A percentile compares a stretch with the other conserved stretches of the same genome.
Evolutionary conservation across 1,140 invertebrate genomes (phyloP).

Genomic region (Rhagoletis zephyria): DNA sequence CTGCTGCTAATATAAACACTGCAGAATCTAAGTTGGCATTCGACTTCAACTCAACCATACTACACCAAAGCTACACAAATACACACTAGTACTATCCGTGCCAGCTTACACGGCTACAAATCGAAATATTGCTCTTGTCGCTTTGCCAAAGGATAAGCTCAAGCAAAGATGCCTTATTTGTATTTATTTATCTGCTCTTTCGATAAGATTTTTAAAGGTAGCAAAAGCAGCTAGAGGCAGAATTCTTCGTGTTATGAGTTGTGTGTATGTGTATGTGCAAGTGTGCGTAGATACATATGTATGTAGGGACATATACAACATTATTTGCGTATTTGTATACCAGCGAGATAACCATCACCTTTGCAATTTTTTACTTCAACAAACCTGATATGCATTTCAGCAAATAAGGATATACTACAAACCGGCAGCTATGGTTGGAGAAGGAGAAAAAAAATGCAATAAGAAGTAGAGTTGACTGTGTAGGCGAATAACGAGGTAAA

Average conservation of each 20-base stretch:
- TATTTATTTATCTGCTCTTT: slow-evolving; percentile 9
- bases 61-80: not conserved
- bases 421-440: not conserved
- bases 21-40: not conserved
- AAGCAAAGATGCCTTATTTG: not conserved
- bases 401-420: slow-evolving; percentile 39
- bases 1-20: not conserved
- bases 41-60: not conserved
- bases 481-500: not conserved
- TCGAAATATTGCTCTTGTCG: no score
- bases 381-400: slow-evolving; percentile 35
- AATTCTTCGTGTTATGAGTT: not conserved
- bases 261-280: no score
- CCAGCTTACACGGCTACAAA: no score
- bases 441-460: not conserved
- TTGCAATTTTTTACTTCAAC: slow-evolving; percentile 32
- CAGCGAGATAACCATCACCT: not conserved
- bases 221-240: not conserved
- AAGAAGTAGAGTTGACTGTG: not conserved
- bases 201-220: not conserved
- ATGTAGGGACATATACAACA: not conserved
- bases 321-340: not conserved
- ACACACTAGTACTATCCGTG: not conserved
- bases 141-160: not conserved
- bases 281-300: no score